phyloP scores from a whole-genome alignment of 1,140 invertebrate species.

The Dysdera silvatica region DNA sequence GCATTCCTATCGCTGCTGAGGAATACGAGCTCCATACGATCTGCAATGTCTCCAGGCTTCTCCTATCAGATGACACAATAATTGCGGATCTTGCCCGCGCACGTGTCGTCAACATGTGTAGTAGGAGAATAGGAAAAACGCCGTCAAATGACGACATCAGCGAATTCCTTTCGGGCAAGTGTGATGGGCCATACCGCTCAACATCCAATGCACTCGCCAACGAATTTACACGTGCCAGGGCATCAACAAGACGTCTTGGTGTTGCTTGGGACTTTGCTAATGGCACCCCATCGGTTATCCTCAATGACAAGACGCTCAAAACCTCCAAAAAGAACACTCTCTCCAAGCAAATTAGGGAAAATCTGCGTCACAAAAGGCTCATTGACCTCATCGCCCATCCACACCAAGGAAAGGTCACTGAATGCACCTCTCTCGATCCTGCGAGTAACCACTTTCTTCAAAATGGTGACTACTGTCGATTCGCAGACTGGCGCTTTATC shows the following conservation, averaged over 20 bases:
- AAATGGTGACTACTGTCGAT: background rate
- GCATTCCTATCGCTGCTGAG: background rate
- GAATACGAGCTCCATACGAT: background rate
- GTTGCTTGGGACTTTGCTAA: background rate
- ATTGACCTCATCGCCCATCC: too few species aligned
- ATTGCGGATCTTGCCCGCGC: background rate
- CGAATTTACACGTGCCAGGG: background rate
- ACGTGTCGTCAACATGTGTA: background rate
- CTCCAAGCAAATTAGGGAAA: background rate
- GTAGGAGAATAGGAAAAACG: rapidly evolving
- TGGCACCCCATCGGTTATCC: background rate
- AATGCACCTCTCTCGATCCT: background rate
- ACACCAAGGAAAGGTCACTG: background rate
- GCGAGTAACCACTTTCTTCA: background rate
- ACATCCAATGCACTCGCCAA: background rate
- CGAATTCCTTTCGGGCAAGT: background rate
- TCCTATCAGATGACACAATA: background rate
- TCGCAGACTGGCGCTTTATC: background rate
- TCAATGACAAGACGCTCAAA: background rate
- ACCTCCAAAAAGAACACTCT: background rate
- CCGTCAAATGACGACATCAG: background rate
- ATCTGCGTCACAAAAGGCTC: background rate
- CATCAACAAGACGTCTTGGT: background rate
- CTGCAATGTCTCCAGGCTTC: background rate
- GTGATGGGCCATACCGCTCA: background rate